Evolutionary conservation across 2,113 vertebrate genomes (phyloP), one percentile per base, ranked within the genome.

Genomic region (Cynopterus brachyotis): DNA sequence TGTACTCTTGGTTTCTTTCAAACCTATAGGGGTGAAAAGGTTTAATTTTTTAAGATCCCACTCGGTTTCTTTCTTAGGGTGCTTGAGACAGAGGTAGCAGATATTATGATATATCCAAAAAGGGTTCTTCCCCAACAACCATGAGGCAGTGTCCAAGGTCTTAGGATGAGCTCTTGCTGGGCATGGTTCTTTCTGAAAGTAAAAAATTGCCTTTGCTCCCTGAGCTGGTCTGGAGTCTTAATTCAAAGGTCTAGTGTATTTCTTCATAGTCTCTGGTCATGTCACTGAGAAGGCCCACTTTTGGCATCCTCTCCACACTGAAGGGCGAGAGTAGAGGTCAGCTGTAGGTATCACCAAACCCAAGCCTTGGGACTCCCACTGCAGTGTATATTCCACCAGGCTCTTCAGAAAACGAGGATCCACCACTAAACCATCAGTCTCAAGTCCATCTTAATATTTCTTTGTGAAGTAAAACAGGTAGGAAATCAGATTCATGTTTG

Each of bases 231-330:
- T 95, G n/a, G 20, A 88, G 22, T 81, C 82, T 92, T 82, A 42
- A 50, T 73, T 94, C 89, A 75, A 83, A 87, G 47, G 9, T 47
- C 26, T 16, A 66, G 10, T 57, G 40, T 45, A 28, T 92, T 89
- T 96, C 64, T 60, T 2, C 5, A 5, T 16, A 9, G 10, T 53
- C 28, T 9, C 4, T 45, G 13, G 9, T 75, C n/a, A 1, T n/a
- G 55, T 78, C 28, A 11, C 55, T 9, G 2, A 3, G 6, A 76
- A 10, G 13, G 67, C 16, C 26, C 12, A 16, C n/a, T 84, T 4
- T 45, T 69, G 12, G 11, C n/a, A 45, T 83, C 4, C 2, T 24
- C 8, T 50, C 20, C 8, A 66, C 4, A 1, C 5, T 0, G 2
- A 26, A 20, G 37, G 16, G 9, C 42, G 24, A 0, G 0, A 24